Evolutionary conservation across 2,888 invertebrate species (phyloP), one percentile per base, ranked within the genome.

Genomic region (Andrena camellia): DNA sequence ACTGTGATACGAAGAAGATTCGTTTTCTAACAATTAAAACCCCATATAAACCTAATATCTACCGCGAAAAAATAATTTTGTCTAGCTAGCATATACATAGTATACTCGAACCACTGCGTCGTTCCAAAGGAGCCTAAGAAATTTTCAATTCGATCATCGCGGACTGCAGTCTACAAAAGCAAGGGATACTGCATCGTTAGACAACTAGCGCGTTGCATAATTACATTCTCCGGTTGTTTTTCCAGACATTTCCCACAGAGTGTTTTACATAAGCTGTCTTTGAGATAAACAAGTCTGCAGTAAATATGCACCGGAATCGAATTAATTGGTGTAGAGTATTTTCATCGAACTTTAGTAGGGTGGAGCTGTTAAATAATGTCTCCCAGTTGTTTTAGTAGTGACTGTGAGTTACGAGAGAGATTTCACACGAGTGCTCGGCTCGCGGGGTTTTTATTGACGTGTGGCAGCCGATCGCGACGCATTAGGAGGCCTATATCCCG

Each of bases 401-500:
- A 17, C 42, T 5, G 42, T 42, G 42, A 42, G 42, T 42, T 42
- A 42, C 42, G 42, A 42, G 17, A 17, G 54, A 20, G 20, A 54
- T n/a, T 23, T 54, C 20, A 20, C 54, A 8, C 54, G 20, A 20
- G 7, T 54, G n/a, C 63, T 82, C 73, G 42, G 76, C 79, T 79
- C 79, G 74, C 78, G 60, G 5, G 50, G 66, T 31, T 80, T 54
- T 78, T 76, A 78, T 83, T 69, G 77, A 78, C 64, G 48, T 64
- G 64, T 26, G 70, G 66, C 52, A 29, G n/a, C 48, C 71, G 80
- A 86, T 86, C 78, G 42, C 42, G 74, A 60, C 78, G 67, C 83
- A 71, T 74, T 71, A 75, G 67, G 67, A 50, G 33, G 66, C 17
- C 35, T 4, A 7, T 79, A 83, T 83, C 79, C 59, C 67, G 59